A percentile compares a stretch with the other conserved stretches of the same genome.
Evolutionary conservation across 2,797 vertebrate species (phyloP).

Genomic region (Tamandua tetradactyla): DNA sequence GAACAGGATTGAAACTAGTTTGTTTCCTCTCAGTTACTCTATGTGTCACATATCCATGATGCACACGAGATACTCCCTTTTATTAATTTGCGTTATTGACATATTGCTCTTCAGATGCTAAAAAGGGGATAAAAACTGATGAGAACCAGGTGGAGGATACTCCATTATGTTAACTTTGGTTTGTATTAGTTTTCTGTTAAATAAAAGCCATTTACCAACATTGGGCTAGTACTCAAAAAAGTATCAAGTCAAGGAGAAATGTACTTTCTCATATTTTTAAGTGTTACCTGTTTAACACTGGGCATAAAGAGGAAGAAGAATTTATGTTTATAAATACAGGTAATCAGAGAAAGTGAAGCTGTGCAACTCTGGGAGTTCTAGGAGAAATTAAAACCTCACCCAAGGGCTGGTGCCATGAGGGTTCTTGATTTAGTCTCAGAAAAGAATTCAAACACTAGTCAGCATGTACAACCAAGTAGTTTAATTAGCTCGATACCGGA

Average conservation of each 20-base stretch:
- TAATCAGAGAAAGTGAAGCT: not conserved
- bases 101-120: constrained; percentile 18
- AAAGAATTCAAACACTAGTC: no score
- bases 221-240: not conserved
- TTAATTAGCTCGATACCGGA: no score
- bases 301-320: not conserved
- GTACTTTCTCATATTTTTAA: not conserved
- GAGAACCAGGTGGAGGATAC: not conserved
- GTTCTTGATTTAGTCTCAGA: no score
- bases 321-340: not conserved
- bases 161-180: not conserved
- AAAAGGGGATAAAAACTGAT: not conserved
- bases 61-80: not conserved
- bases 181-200: constrained; percentile 2
- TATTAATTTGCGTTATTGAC: not conserved
- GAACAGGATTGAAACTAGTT: not conserved
- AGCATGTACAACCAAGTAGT: no score
- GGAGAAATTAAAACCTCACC: no score
- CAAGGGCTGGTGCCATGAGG: no score
- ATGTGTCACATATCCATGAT: not conserved
- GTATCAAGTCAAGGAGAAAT: constrained; percentile 23
- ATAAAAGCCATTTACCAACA: not conserved
- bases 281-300: constrained; percentile 25
- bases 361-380: no score
- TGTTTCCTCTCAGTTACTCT: not conserved